These are phyloP conservation scores for Nephrotoma appendiculata DNA, from an alignment of 2,888 invertebrate species.

Conservation along the genomic window DNA sequence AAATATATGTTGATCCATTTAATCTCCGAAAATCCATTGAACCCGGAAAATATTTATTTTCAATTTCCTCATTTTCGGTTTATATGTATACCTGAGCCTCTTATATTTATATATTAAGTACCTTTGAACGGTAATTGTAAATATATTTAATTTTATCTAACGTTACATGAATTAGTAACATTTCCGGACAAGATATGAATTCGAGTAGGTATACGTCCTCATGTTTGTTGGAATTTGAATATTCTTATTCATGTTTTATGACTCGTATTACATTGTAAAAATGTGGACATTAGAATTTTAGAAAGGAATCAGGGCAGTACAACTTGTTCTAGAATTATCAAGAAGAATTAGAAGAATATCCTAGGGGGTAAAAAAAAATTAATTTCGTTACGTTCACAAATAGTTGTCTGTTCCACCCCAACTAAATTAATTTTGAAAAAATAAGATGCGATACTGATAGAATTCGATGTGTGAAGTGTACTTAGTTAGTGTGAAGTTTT, in stretches of 20 bases:
- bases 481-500: too few relatives aligned
- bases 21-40: background rate
- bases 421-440: too few relatives aligned
- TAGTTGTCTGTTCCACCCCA: too few relatives aligned
- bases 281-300: too few relatives aligned
- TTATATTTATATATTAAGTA: background rate
- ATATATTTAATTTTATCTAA: background rate
- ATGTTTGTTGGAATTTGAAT: background rate
- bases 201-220: background rate
- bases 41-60: background rate
- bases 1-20: background rate
- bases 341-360: too few relatives aligned
- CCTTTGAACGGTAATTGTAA: background rate
- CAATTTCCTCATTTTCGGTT: background rate
- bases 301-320: too few relatives aligned
- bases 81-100: background rate
- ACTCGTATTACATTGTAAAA: too few relatives aligned
- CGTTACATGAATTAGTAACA: background rate
- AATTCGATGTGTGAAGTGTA: too few relatives aligned
- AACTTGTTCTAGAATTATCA: too few relatives aligned
- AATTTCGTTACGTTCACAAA: too few relatives aligned
- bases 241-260: background rate
- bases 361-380: too few relatives aligned
- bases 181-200: background rate
- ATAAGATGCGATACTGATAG: too few relatives aligned